phyloP scores from a whole-genome alignment of 2,113 vertebrate genomes.

The Osmerus mordax region DNA sequence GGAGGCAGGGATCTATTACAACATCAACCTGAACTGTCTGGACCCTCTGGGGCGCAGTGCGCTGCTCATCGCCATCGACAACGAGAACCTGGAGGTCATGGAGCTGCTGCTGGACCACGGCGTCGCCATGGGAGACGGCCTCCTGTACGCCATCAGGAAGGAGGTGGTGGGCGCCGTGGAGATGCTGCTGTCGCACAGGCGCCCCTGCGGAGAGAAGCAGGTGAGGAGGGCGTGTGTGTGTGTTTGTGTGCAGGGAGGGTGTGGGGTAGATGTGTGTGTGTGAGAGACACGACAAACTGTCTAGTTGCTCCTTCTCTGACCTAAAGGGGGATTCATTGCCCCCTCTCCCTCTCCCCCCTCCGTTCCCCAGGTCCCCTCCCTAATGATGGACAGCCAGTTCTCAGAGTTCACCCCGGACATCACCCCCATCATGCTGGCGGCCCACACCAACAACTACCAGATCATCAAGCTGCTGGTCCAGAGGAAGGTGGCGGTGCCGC shows the following conservation, averaged over 20 bases:
- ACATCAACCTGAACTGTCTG: constrained; percentile 98
- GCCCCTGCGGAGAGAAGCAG: constrained; percentile 89
- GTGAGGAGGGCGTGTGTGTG: constrained; percentile 12
- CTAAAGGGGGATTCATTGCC: not conserved
- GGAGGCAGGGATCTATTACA: constrained; percentile 97
- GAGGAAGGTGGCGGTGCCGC: constrained; percentile 89
- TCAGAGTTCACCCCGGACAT: constrained; percentile 98
- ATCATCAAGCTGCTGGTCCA: constrained; percentile 97
- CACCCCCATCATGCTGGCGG: constrained; percentile 97
- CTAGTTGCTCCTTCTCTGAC: not conserved
- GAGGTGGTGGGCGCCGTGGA: constrained; percentile 98
- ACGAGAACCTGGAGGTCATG: constrained; percentile 98
- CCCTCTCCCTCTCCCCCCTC: constrained; percentile 3
- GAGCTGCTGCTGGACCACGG: constrained; percentile 90
- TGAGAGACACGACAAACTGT: too few relatives aligned
- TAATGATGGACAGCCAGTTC: constrained; percentile 99
- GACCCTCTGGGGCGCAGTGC: constrained; percentile 95
- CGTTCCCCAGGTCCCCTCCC: constrained; percentile 79
- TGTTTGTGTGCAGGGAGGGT: too few relatives aligned
- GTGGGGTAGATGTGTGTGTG: too few relatives aligned
- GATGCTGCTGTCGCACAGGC: constrained; percentile 87
- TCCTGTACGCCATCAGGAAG: constrained; percentile 95
- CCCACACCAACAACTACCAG: constrained; percentile 98
- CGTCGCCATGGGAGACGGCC: constrained; percentile 88
- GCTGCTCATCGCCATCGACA: constrained; percentile 97